Evolutionary conservation across 2,113 vertebrate genomes (phyloP), one percentile per base, ranked within the genome.

Genomic region (Ovis canadensis): DNA sequence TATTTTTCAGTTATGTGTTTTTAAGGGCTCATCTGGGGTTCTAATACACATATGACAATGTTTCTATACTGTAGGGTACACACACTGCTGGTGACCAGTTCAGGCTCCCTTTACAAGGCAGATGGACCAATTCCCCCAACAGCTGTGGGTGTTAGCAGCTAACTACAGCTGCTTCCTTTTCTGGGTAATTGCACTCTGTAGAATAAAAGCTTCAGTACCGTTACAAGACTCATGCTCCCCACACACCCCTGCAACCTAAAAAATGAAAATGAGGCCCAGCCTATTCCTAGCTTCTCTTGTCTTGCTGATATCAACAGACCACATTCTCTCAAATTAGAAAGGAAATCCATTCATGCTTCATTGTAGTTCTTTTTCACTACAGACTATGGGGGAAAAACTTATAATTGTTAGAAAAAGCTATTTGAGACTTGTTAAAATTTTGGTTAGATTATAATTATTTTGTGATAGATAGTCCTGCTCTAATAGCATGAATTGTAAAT

Each of bases 1-100:
- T 95, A 77, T 96, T 50, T 77, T 91, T 91, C 50, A 36, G 55
- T 45, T 67, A 89, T 55, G 43, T 89, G n/a, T 95, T 93, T 95
- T 83, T 88, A 88, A 91, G 27, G 55, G 48, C 40, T 36, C 3
- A 52, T 93, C 82, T 60, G 27, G 59, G 7, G 17, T 90, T n/a
- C 21, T 93, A 62, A 74, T 64, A 77, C 19, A 43, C 43, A 71
- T 86, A 43, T 50, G 52, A 71, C 50, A 91, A 21, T 86, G 27
- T 74, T 90, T 95, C 45, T 74, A 3, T 62, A 74, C 9, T 71
- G 17, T 85, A 92, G 43, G 48, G 8, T 77, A n/a, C 12, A 15
- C 55, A 78, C 43, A 64, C 12, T 86, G 59, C 19, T 81, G 33
- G 83, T 33, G 59, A 81, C 50, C 10, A 86, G 19, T 82, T 67